Evolutionary conservation across 2,888 invertebrate genomes (phyloP).

Genomic region (Andricus quercusramuli): DNA sequence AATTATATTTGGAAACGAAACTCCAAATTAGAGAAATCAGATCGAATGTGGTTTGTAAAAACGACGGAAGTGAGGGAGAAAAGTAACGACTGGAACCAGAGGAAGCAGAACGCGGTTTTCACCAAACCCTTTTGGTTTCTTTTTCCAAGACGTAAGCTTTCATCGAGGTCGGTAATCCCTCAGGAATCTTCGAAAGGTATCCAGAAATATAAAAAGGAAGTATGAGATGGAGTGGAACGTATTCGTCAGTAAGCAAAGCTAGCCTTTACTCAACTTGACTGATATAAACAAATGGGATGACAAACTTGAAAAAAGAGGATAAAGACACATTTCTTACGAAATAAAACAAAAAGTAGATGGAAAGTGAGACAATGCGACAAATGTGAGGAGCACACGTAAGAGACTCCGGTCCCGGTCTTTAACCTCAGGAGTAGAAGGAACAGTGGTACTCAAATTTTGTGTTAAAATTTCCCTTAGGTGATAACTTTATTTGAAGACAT

Average conservation of each 20-base stretch:
- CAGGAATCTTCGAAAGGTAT: conserved; percentile 48
- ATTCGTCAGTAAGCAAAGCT: not conserved
- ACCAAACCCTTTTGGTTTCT: conserved; percentile 26
- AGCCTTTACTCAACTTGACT: not conserved
- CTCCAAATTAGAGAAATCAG: not conserved
- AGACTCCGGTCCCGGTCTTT: conserved; percentile 65
- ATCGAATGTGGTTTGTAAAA: not conserved
- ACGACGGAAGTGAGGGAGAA: not conserved
- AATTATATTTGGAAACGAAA: not conserved
- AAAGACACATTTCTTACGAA: conserved; percentile 6
- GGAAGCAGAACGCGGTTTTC: not conserved
- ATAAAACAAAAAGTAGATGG: conserved; percentile 45
- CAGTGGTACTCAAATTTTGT: conserved; percentile 59
- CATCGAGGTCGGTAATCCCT: conserved; percentile 49
- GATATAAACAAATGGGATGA: conserved; percentile 33
- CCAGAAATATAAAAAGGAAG: conserved; percentile 36
- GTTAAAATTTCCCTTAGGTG: conserved; percentile 4
- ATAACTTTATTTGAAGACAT: not conserved
- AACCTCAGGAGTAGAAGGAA: conserved; percentile 60
- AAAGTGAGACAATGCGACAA: conserved; percentile 60
- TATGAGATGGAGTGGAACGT: conserved; percentile 32
- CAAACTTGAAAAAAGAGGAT: not conserved
- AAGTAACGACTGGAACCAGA: not conserved
- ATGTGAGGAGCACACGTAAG: conserved; percentile 65
- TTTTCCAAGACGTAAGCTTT: conserved; percentile 47